A percentile compares a stretch with the other conserved stretches of the same genome.
These are phyloP conservation scores for Contarinia nasturtii DNA, from an alignment of 1,140 invertebrate genomes.

Conservation along the genomic window DNA sequence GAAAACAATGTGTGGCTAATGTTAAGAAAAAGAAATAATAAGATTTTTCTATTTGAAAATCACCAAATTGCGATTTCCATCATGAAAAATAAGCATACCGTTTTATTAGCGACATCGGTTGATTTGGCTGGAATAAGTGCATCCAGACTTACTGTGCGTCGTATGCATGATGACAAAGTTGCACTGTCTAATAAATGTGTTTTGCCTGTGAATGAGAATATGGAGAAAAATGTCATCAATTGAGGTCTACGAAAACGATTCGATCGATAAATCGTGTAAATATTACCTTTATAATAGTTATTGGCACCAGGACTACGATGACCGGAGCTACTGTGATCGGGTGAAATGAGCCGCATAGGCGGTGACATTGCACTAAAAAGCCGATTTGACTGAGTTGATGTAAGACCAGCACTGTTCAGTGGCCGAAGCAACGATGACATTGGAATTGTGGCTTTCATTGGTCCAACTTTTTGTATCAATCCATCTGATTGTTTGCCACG, in stretches of 20 bases:
- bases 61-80: too few species aligned
- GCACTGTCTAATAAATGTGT: neutral
- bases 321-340: constrained; percentile 43
- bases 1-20: too few species aligned
- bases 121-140: constrained; percentile 33
- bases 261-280: too few species aligned
- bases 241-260: too few species aligned
- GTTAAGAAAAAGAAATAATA: too few species aligned
- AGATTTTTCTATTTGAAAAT: too few species aligned
- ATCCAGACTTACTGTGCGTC: constrained; percentile 55
- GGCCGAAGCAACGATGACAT: constrained; percentile 46
- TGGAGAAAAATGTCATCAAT: constrained; percentile 33
- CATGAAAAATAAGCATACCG: too few species aligned
- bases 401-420: constrained; percentile 37
- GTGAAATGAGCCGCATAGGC: constrained; percentile 40
- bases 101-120: neutral
- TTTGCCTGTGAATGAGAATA: neutral
- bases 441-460: constrained; percentile 51
- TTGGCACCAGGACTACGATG: constrained; percentile 50
- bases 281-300: constrained; percentile 44
- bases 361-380: constrained; percentile 34
- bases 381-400: constrained; percentile 8
- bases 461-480: constrained; percentile 42
- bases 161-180: constrained; percentile 34
- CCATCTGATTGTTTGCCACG: constrained; percentile 41